Evolutionary conservation across 2,888 invertebrate genomes (phyloP), one percentile per base, ranked within the genome.

Genomic region (Nudaria mundana): DNA sequence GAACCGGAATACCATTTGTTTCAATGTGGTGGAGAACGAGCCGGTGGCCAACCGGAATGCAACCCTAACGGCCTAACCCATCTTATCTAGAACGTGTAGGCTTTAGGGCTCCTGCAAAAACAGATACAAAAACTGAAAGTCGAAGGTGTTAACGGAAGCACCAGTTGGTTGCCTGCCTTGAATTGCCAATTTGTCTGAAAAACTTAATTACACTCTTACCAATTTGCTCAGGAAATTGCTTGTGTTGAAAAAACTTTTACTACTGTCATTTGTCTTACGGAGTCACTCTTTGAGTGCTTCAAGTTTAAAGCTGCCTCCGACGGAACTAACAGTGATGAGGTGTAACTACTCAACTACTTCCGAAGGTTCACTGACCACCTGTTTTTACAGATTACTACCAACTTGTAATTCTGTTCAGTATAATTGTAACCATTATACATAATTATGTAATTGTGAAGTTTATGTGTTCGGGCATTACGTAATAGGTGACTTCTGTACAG

Each of bases 81-180:
- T n/a, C n/a, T n/a, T n/a, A n/a, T n/a, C n/a, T n/a, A n/a, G n/a
- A n/a, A n/a, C n/a, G n/a, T n/a, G n/a, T n/a, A n/a, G n/a, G n/a
- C n/a, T n/a, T n/a, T 29, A 18, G 16, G 25, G 31, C 24, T 24
- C 14, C 5, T 6, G 35, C 42, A 63, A 56, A 66, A 71, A 62
- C 34, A 13, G 3, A 3, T 12, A 23, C 57, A 76, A 74, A 76
- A 76, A 71, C n/a, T n/a, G n/a, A 58, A 29, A 26, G 31, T 44
- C 53, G 51, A 58, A 54, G 64, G 60, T 59, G 64, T 62, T 61
- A 56, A 62, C 82, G 85, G 86, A 86, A 86, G 86, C 69, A 55
- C 47, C 86, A 85, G 60, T 83, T 74, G 61, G 72, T 52, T 78
- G 80, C 60, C 76, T 78, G 66, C 86, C 86, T 87, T 87, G 86